Percentiles rank a stretch among this genome's conserved stretches.
Evolutionary conservation across 92 coral and sea anemone species (phyloP).

Genomic region (Palythoa heliodiscus): DNA sequence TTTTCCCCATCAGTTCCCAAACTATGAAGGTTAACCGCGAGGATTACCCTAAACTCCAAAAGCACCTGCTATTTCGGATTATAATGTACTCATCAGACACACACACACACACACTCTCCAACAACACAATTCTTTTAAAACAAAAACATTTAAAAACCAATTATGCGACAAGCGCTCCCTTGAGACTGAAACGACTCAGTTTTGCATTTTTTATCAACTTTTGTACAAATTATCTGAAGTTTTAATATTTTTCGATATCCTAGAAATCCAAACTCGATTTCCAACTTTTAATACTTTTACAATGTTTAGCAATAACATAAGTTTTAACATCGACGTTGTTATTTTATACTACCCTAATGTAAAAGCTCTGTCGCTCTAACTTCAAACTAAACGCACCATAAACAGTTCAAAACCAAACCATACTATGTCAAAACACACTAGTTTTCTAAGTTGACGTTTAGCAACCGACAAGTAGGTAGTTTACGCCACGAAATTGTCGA

Average conservation of each 20-base stretch:
- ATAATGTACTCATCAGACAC: background rate
- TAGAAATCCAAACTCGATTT: background rate
- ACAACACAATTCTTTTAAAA: background rate
- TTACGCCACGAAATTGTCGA: background rate
- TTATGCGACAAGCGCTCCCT: background rate
- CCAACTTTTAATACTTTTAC: background rate
- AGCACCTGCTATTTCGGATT: background rate
- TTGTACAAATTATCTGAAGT: background rate
- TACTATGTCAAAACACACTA: background rate
- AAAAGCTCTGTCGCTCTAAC: background rate
- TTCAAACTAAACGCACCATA: background rate
- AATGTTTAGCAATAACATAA: background rate
- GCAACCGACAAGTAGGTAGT: background rate
- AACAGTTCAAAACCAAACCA: background rate
- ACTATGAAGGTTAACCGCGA: background rate
- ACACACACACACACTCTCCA: background rate
- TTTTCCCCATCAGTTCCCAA: background rate
- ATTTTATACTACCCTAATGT: background rate
- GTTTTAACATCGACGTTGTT: background rate
- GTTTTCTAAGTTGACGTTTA: background rate
- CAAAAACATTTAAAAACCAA: background rate
- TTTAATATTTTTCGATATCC: background rate
- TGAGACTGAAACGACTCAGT: background rate
- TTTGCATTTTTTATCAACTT: constrained; percentile 1
- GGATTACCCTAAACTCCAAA: background rate